Conservation (phyloP, 1,140 invertebrate species). For the Tetragonula clypearis region DNA sequence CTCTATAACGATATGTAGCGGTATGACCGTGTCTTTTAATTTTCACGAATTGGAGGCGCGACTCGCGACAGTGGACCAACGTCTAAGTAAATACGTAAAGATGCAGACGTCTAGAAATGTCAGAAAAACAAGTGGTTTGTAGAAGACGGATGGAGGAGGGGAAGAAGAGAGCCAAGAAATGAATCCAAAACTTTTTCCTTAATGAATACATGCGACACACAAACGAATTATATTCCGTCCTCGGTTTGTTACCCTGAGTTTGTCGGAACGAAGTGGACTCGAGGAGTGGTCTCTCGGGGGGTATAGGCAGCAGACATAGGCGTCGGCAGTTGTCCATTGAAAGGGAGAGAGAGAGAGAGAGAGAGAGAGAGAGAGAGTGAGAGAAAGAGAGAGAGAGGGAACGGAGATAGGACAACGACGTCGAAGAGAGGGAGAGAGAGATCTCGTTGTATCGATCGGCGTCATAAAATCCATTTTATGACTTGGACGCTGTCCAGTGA, state of each 20-base stretch:
- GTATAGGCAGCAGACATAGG: conserved; percentile 57
- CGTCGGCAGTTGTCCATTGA: conserved; percentile 52
- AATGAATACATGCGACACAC: conserved; percentile 33
- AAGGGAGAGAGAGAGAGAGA: conserved; percentile 60
- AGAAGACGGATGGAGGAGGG: not conserved
- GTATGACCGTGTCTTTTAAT: not conserved
- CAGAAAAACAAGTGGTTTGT: conserved; percentile 4
- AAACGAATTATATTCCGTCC: conserved; percentile 46
- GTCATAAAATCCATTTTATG: conserved; percentile 81
- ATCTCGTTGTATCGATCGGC: conserved; percentile 80
- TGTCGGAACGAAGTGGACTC: conserved; percentile 57
- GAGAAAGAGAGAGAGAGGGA: conserved; percentile 53
- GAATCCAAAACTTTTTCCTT: conserved; percentile 39
- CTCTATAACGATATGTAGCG: too few species aligned
- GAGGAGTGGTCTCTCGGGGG: conserved; percentile 48
- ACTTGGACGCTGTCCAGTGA: conserved; percentile 82
- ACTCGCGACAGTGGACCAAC: not conserved
- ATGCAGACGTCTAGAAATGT: not conserved
- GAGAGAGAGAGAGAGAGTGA: conserved; percentile 60
- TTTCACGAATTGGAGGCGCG: not conserved
- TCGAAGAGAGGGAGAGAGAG: conserved; percentile 71
- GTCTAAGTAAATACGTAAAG: not conserved
- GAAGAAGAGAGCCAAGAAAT: not conserved
- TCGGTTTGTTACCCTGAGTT: conserved; percentile 31
- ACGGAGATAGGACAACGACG: conserved; percentile 60